Evolutionary conservation across 2,113 vertebrate genomes (phyloP).

Genomic region (Enhydra lutris): DNA sequence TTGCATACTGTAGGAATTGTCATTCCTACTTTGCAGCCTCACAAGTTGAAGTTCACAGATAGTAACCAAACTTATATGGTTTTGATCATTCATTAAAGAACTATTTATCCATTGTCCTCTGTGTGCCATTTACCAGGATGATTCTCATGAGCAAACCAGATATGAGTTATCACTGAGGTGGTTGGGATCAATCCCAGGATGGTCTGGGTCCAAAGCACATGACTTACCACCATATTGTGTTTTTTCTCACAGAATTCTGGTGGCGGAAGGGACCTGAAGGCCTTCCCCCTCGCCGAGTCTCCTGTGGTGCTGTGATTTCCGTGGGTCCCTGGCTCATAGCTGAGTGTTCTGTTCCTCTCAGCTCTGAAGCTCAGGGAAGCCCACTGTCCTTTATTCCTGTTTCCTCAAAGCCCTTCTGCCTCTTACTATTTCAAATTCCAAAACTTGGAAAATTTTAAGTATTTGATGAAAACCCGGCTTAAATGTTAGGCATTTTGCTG

Average conservation of each 20-base stretch:
- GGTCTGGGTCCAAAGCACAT: background rate
- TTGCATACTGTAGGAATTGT: background rate
- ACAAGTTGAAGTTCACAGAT: background rate
- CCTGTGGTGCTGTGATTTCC: background rate
- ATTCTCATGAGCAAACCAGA: background rate
- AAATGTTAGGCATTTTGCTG: slow-evolving; percentile 36
- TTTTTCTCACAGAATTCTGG: background rate
- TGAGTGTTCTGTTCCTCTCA: background rate
- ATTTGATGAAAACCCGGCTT: slow-evolving; percentile 20
- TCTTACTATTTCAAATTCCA: slow-evolving; percentile 20
- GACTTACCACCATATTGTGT: background rate
- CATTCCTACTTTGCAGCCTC: background rate
- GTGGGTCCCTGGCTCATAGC: background rate
- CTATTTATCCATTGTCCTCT: background rate
- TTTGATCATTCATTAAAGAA: background rate
- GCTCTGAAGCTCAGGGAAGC: background rate
- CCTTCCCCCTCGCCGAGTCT: background rate
- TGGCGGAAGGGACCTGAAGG: background rate
- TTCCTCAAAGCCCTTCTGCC: background rate
- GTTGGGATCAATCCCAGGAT: background rate
- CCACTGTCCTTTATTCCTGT: background rate
- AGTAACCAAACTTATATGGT: background rate
- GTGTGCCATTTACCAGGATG: background rate
- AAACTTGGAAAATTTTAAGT: slow-evolving; percentile 7
- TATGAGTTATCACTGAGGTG: background rate